Conservation (phyloP, 2,113 vertebrate genomes). For the Pterocles orientalis region DNA sequence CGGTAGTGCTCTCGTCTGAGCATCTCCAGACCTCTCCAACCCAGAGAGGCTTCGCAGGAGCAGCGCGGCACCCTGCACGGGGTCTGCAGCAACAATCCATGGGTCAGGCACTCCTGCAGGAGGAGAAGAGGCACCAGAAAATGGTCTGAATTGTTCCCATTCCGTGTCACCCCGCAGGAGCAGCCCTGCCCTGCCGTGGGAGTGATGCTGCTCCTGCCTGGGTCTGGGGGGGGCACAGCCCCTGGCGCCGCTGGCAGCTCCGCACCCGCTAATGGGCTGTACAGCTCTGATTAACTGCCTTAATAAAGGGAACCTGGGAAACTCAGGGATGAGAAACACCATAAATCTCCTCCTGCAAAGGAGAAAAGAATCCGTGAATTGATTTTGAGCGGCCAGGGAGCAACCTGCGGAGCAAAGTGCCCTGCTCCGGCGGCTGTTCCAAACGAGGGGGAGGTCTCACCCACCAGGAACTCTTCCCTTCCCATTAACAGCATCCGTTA, state of each 20-base stretch:
- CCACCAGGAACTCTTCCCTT: neutral
- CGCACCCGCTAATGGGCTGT: neutral
- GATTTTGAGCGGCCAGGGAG: neutral
- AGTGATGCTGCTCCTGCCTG: neutral
- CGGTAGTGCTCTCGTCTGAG: neutral
- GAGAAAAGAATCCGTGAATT: neutral
- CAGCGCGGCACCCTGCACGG: fast-evolving
- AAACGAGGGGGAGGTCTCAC: neutral
- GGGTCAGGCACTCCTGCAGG: neutral
- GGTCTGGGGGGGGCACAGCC: neutral
- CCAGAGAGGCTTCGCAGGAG: fast-evolving
- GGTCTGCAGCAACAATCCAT: neutral
- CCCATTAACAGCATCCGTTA: neutral
- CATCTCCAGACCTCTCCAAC: neutral
- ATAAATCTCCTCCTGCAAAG: neutral
- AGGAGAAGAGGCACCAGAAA: neutral
- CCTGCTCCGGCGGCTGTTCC: neutral
- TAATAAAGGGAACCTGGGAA: neutral
- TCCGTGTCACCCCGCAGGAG: fast-evolving
- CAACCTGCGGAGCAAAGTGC: neutral
- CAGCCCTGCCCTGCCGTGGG: neutral
- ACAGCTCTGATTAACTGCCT: neutral
- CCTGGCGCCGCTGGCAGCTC: fast-evolving
- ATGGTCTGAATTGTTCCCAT: neutral
- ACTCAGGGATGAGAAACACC: neutral